Evolutionary conservation across 2,888 invertebrate species (phyloP).

Genomic region (Microplitis deprimator): DNA sequence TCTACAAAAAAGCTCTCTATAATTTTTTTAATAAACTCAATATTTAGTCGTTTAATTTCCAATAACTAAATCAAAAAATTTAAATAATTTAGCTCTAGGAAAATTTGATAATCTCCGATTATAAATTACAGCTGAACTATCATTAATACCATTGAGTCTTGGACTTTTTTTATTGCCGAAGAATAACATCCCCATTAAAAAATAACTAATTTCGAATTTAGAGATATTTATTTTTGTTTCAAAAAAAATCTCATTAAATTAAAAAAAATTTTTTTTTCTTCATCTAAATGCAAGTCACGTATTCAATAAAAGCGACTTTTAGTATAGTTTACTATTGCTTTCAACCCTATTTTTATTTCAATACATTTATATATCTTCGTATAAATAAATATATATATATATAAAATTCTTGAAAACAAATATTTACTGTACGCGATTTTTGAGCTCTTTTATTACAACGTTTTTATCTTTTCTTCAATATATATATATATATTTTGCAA

Average conservation of each 20-base stretch:
- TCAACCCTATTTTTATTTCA: neutral
- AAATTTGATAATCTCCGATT: too few species aligned
- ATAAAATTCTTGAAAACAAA: neutral
- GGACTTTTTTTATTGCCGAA: too few species aligned
- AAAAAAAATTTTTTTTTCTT: neutral
- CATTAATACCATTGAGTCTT: too few species aligned
- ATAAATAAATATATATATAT: neutral
- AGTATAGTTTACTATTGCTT: neutral
- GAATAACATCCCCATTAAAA: too few species aligned
- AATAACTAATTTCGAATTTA: too few species aligned
- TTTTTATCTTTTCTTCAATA: neutral
- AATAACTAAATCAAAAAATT: too few species aligned
- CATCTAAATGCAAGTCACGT: slow-evolving; percentile 10
- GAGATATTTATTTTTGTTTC: neutral
- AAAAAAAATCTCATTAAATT: neutral
- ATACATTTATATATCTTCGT: neutral
- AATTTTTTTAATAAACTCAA: too few species aligned
- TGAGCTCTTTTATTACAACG: slow-evolving; percentile 1
- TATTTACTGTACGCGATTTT: neutral
- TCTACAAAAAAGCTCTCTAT: too few species aligned
- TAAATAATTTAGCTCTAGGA: too few species aligned
- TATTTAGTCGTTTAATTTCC: too few species aligned
- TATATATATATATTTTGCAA: neutral
- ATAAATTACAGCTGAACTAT: too few species aligned
- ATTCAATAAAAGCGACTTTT: slow-evolving; percentile 11